Conservation (phyloP, 2,113 vertebrate genomes). For the Cnemophilus loriae region DNA sequence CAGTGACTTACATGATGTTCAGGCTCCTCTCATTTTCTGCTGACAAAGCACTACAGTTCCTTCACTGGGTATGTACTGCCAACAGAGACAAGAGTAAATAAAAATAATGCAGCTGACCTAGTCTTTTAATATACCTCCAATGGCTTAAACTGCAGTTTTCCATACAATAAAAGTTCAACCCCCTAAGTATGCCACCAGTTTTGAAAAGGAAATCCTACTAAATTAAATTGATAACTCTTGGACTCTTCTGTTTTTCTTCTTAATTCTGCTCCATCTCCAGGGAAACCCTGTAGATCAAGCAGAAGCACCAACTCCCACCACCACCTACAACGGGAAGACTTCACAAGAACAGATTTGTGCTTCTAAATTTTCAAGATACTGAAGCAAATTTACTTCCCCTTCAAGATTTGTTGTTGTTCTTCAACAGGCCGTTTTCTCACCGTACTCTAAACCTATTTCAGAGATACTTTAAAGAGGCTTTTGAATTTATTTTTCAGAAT, state of each 20-base stretch:
- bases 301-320: neutral
- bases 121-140: neutral
- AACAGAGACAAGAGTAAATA: neutral
- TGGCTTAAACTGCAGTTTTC: neutral
- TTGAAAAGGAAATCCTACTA: neutral
- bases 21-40: neutral
- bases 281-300: neutral
- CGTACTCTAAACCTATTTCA: neutral
- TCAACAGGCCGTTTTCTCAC: neutral
- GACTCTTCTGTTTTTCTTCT: neutral
- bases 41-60: neutral
- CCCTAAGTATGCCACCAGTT: neutral
- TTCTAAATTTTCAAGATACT: neutral
- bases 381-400: neutral
- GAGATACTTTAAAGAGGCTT: neutral
- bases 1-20: fast-evolving
- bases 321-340: neutral
- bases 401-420: neutral
- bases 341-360: neutral
- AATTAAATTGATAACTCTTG: neutral
- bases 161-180: neutral
- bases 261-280: neutral
- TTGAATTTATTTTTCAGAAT: neutral
- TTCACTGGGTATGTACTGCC: neutral
- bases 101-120: neutral